Percentiles rank a stretch among this genome's conserved stretches.
These are phyloP conservation scores for Epinephelus malabaricus DNA, from an alignment of 2,797 vertebrate genomes.

Conservation along the genomic window DNA sequence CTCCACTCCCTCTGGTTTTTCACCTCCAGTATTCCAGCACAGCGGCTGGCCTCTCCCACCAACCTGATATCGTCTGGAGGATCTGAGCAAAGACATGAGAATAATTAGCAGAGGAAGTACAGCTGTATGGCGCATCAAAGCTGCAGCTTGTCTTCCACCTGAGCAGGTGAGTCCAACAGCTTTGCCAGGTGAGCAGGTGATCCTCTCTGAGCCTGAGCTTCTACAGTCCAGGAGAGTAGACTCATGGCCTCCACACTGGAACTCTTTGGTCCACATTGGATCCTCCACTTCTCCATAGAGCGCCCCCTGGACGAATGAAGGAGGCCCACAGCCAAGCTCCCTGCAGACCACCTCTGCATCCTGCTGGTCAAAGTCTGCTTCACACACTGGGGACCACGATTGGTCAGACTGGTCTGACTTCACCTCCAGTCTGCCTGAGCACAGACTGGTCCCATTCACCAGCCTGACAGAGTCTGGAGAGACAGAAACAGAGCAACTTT, in stretches of 20 bases:
- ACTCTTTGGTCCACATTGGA: neutral
- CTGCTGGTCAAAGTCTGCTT: slow-evolving; percentile 1
- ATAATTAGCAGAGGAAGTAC: too few species aligned
- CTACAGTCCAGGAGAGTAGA: slow-evolving; percentile 31
- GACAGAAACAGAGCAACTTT: too few species aligned
- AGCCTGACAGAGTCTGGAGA: slow-evolving; percentile 21
- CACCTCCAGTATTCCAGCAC: neutral
- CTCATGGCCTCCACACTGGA: slow-evolving; percentile 23
- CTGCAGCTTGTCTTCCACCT: neutral
- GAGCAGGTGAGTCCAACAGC: neutral
- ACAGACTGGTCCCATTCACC: slow-evolving; percentile 9
- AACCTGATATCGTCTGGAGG: too few species aligned
- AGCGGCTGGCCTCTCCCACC: too few species aligned
- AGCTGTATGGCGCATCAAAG: neutral
- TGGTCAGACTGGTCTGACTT: neutral
- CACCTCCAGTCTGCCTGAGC: slow-evolving; percentile 49
- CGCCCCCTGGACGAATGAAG: neutral
- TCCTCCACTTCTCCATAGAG: neutral
- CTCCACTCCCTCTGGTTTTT: neutral
- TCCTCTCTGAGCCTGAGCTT: neutral
- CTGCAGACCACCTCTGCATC: slow-evolving; percentile 26
- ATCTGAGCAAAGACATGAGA: too few species aligned
- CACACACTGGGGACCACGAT: slow-evolving; percentile 26
- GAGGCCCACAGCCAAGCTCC: slow-evolving; percentile 33
- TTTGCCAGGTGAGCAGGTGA: slow-evolving; percentile 18